phyloP scores from a whole-genome alignment of 2,888 invertebrate species.

The Nomada hirtipes region DNA sequence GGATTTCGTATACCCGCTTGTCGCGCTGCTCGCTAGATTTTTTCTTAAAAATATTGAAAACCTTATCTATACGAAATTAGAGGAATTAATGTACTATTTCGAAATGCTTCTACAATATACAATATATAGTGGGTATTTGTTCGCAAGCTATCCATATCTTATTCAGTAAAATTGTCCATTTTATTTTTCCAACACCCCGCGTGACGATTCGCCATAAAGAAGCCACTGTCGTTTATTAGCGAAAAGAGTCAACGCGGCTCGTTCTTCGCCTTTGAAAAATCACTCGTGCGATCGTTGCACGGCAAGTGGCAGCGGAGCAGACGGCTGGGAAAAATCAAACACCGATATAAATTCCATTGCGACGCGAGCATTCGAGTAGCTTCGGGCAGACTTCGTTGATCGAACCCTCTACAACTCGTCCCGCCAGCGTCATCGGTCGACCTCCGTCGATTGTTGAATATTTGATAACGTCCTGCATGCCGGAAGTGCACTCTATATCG shows the following conservation, averaged over 20 bases:
- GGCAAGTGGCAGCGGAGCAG: slow-evolving; percentile 23
- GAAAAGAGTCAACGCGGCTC: slow-evolving; percentile 8
- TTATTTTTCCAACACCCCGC: too few species aligned
- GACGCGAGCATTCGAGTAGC: slow-evolving; percentile 30
- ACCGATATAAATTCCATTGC: slow-evolving; percentile 53
- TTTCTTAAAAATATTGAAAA: neutral
- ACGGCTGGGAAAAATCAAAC: slow-evolving; percentile 50
- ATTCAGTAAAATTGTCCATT: too few species aligned
- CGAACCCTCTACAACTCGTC: slow-evolving; percentile 31
- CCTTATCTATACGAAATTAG: too few species aligned
- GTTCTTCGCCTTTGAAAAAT: slow-evolving; percentile 8
- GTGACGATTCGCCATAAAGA: neutral
- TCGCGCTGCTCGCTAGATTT: neutral
- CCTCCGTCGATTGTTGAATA: slow-evolving; percentile 62
- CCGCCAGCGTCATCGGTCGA: slow-evolving; percentile 43
- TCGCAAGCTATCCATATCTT: too few species aligned
- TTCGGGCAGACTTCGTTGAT: slow-evolving; percentile 51
- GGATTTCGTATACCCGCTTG: neutral
- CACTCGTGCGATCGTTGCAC: slow-evolving; percentile 12
- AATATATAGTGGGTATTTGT: too few species aligned
- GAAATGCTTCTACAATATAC: too few species aligned
- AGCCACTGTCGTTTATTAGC: neutral
- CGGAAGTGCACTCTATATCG: slow-evolving; percentile 70
- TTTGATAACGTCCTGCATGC: slow-evolving; percentile 72
- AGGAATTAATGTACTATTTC: too few species aligned